These are phyloP conservation scores for Ciona savignyi DNA, from an alignment of 23 tunicate genomes.

Conservation along the genomic window DNA sequence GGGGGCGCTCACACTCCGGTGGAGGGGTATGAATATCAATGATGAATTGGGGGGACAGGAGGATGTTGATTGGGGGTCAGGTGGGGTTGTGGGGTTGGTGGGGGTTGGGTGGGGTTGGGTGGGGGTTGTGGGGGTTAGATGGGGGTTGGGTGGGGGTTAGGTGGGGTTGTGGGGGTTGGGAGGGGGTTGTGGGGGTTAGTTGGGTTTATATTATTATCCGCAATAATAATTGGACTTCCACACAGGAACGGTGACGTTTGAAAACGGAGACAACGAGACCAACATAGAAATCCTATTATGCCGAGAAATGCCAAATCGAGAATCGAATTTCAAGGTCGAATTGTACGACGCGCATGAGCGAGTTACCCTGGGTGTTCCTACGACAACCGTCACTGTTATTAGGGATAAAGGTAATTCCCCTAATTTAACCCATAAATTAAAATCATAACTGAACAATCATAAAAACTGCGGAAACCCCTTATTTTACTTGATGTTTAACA, in stretches of 20 bases:
- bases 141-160: no score
- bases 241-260: conserved; percentile 81
- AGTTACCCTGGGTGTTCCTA: conserved; percentile 37
- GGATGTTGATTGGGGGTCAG: conserved; percentile 85
- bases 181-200: no score
- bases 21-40: conserved; percentile 17
- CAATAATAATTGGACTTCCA: no score
- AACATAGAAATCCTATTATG: conserved; percentile 61
- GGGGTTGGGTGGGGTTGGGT: no score
- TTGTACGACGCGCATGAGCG: conserved; percentile 55
- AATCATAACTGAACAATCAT: no score
- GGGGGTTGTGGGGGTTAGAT: neutral
- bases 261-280: conserved; percentile 74
- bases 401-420: conserved; percentile 89
- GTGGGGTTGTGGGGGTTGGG: no score
- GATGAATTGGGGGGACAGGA: neutral
- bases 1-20: conserved; percentile 56
- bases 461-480: no score
- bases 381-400: conserved; percentile 74
- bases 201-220: no score
- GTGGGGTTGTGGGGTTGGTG: conserved; percentile 22
- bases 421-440: no score
- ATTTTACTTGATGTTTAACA: no score
- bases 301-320: conserved; percentile 69
- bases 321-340: conserved; percentile 55